Percentiles rank a stretch among this genome's conserved stretches.
Evolutionary conservation across 2,888 invertebrate species (phyloP).

Genomic region (Athetis lepigone): DNA sequence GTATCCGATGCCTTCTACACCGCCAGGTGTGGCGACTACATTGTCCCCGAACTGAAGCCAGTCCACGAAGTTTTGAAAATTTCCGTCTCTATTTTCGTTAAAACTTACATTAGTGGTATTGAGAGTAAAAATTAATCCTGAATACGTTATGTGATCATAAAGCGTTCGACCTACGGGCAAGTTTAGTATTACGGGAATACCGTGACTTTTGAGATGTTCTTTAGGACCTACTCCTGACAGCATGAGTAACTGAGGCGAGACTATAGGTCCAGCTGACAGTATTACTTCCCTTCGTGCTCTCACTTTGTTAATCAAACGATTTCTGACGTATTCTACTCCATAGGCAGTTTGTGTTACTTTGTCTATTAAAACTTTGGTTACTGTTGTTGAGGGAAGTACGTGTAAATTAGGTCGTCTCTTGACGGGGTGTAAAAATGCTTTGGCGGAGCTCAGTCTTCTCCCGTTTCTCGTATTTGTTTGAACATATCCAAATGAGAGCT

Average conservation of each 20-base stretch:
- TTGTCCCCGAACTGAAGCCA: slow-evolving; percentile 82
- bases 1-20: slow-evolving; percentile 92
- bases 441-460: slow-evolving; percentile 90
- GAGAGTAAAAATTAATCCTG: slow-evolving; percentile 92
- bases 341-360: slow-evolving; percentile 83
- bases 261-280: slow-evolving; percentile 94
- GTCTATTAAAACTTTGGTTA: slow-evolving; percentile 90
- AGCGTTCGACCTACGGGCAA: slow-evolving; percentile 92
- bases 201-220: slow-evolving; percentile 88
- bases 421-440: slow-evolving; percentile 90
- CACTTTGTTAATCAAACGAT: slow-evolving; percentile 81
- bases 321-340: slow-evolving; percentile 89
- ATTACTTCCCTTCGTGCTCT: slow-evolving; percentile 93
- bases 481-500: slow-evolving; percentile 91
- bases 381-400: slow-evolving; percentile 89
- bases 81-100: slow-evolving; percentile 71
- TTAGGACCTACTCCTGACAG: slow-evolving; percentile 93
- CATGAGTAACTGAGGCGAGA: slow-evolving; percentile 95
- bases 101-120: slow-evolving; percentile 76
- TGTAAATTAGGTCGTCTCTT: slow-evolving; percentile 90
- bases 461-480: slow-evolving; percentile 92
- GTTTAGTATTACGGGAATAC: slow-evolving; percentile 90
- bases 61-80: slow-evolving; percentile 66
- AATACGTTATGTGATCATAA: slow-evolving; percentile 92
- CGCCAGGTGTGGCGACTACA: slow-evolving; percentile 89